Percentiles rank a stretch among this genome's conserved stretches.
Evolutionary conservation across 2,888 invertebrate species (phyloP).

Genomic region (Hetaerina titia): DNA sequence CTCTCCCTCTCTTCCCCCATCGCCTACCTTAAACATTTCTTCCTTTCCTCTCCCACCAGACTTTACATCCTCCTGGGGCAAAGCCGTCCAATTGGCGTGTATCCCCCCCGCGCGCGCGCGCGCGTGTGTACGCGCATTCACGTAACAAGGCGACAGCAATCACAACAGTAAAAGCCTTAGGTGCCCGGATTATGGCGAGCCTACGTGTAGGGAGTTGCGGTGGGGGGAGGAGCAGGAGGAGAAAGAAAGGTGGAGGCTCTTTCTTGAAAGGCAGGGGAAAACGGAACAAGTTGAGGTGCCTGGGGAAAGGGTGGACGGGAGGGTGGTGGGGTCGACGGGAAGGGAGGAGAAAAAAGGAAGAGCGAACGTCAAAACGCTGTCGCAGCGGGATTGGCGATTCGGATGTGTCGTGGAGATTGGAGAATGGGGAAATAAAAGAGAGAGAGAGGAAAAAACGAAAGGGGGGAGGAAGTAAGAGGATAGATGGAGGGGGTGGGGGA

Average conservation of each 20-base stretch:
- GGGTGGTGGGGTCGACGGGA: background rate
- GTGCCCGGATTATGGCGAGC: background rate
- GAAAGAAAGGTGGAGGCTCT: background rate
- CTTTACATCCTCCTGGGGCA: background rate
- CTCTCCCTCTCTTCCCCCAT: too few species aligned
- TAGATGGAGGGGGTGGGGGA: background rate
- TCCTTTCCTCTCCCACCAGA: background rate
- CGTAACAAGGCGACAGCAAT: conserved; percentile 53
- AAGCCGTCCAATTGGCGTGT: background rate
- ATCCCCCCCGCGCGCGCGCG: background rate
- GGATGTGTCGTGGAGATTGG: conserved; percentile 62
- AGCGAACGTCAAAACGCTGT: conserved; percentile 54
- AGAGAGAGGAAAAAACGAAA: background rate
- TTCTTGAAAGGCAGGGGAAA: background rate
- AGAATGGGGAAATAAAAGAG: conserved; percentile 41
- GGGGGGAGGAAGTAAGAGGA: background rate
- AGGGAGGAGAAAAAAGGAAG: background rate
- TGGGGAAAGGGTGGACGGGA: background rate
- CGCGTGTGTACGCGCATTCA: background rate
- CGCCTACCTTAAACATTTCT: background rate
- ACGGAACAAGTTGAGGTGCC: background rate
- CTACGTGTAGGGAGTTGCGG: background rate
- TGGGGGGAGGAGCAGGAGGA: background rate
- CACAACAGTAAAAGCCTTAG: conserved; percentile 38
- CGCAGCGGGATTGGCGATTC: conserved; percentile 49